These are phyloP conservation scores for Talpa occidentalis DNA, from an alignment of 2,113 vertebrate species.

Conservation along the genomic window DNA sequence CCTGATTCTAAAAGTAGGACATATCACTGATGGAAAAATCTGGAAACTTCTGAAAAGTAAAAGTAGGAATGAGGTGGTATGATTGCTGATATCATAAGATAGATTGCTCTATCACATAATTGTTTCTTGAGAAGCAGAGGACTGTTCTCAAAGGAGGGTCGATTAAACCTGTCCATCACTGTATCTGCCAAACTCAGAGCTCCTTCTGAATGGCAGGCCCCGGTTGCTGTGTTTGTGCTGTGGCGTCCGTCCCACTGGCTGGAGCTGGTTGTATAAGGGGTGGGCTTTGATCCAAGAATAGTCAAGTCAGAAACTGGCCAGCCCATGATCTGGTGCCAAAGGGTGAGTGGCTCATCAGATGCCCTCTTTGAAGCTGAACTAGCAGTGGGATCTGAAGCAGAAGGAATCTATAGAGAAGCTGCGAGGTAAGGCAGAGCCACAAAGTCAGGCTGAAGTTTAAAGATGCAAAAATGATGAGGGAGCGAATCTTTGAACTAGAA, in stretches of 20 bases:
- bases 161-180: background rate
- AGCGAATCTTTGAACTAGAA: slow-evolving; percentile 13
- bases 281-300: slow-evolving; percentile 63
- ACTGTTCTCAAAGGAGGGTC: background rate
- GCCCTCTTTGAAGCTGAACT: slow-evolving; percentile 51
- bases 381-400: slow-evolving; percentile 39
- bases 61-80: background rate
- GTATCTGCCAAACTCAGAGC: background rate
- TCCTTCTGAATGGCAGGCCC: background rate
- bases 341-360: background rate
- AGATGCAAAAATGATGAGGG: background rate
- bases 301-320: slow-evolving; percentile 30
- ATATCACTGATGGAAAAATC: background rate
- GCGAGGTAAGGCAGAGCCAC: background rate
- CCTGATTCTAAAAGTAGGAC: background rate
- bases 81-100: background rate
- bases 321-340: slow-evolving; percentile 16
- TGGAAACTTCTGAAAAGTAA: slow-evolving; percentile 21
- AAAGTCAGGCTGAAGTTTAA: background rate
- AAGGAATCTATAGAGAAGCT: slow-evolving; percentile 46
- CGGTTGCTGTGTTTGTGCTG: background rate
- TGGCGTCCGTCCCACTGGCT: background rate
- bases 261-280: slow-evolving; percentile 16
- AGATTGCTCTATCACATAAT: background rate
- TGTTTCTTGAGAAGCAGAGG: slow-evolving; percentile 7